These are phyloP conservation scores for Pherbina coryleti DNA, from an alignment of 2,888 invertebrate genomes.

Conservation along the genomic window DNA sequence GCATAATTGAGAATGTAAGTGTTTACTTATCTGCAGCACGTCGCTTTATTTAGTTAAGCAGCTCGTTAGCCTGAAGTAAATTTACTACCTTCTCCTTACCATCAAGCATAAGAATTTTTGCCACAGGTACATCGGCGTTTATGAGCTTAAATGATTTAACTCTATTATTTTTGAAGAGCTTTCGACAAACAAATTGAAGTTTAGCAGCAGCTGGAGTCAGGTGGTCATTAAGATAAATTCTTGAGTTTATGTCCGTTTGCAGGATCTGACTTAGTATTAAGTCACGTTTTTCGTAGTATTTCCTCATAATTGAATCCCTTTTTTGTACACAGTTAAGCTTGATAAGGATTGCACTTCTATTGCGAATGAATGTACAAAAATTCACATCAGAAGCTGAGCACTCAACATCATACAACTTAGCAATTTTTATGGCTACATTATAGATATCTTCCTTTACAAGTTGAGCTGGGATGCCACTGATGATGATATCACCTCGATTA, in stretches of 20 bases:
- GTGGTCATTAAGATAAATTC: not conserved
- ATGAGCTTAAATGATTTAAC: not conserved
- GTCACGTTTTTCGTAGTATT: no score
- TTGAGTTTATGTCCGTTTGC: not conserved
- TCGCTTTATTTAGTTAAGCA: no score
- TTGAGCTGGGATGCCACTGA: no score
- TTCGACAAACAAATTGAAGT: not conserved
- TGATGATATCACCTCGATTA: no score
- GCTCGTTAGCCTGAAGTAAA: no score
- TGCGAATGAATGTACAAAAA: not conserved
- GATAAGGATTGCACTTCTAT: no score
- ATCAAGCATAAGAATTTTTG: not conserved
- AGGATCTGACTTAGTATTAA: not conserved
- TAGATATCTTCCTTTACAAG: no score
- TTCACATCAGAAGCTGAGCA: not conserved
- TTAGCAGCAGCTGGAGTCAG: not conserved
- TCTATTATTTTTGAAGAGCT: not conserved
- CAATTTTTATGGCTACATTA: no score
- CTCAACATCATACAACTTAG: not conserved
- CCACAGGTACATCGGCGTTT: not conserved
- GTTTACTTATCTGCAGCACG: no score
- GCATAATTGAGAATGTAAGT: no score
- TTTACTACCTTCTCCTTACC: not conserved
- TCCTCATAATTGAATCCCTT: not conserved
- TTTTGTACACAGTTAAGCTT: not conserved